phyloP scores from a whole-genome alignment of 2,888 invertebrate species.

The Kryphioiulus occultus region DNA sequence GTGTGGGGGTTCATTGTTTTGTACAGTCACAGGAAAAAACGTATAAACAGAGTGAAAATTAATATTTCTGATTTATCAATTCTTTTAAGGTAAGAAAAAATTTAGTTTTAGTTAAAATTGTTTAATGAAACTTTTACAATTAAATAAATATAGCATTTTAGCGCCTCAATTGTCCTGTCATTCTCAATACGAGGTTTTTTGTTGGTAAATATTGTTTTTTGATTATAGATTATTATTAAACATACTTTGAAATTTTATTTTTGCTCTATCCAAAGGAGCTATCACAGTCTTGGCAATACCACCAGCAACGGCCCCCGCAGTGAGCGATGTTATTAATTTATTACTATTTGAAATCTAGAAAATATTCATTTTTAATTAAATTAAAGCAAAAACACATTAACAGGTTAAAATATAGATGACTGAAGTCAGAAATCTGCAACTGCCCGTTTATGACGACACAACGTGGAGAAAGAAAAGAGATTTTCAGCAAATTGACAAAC shows the following conservation, averaged over 20 bases:
- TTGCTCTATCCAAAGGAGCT: constrained; percentile 96
- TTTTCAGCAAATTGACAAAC: not conserved
- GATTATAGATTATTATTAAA: not conserved
- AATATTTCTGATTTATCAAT: too few species aligned
- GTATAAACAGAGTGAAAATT: too few species aligned
- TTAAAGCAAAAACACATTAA: not conserved
- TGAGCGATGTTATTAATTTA: constrained; percentile 76
- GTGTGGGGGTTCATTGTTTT: too few species aligned
- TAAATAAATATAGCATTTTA: not conserved
- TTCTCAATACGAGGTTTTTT: not conserved
- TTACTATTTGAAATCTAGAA: constrained; percentile 51
- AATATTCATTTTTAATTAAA: not conserved
- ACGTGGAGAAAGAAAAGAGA: not conserved
- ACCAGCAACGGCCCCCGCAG: constrained; percentile 93
- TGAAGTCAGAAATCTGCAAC: not conserved
- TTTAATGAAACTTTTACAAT: too few species aligned
- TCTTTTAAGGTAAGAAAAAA: too few species aligned
- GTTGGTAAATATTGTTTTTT: constrained; percentile 4
- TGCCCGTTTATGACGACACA: not conserved
- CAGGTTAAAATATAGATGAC: not conserved
- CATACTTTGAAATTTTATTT: constrained; percentile 90
- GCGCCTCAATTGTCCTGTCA: not conserved
- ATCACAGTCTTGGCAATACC: constrained; percentile 93
- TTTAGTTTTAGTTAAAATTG: too few species aligned
- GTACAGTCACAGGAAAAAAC: too few species aligned